Evolutionary conservation across 2,797 vertebrate species (phyloP).

Genomic region (Thunnus albacares): DNA sequence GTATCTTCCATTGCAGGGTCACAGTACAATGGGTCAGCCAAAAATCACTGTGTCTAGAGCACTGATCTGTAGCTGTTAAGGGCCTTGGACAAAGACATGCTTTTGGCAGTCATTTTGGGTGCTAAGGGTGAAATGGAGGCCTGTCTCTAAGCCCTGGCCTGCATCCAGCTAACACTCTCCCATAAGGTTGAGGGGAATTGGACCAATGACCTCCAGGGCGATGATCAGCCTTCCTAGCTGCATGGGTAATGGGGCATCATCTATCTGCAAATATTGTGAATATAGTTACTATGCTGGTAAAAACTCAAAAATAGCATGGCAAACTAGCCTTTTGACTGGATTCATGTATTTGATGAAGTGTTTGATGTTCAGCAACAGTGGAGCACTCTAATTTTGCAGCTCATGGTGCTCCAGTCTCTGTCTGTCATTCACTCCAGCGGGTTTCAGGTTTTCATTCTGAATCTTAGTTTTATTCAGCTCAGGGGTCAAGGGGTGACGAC

Average conservation of each 20-base stretch:
- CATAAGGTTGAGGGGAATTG: constrained; percentile 63
- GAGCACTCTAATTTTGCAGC: constrained; percentile 39
- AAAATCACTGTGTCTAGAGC: constrained; percentile 65
- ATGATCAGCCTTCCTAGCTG: constrained; percentile 49
- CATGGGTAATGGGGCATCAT: constrained; percentile 47
- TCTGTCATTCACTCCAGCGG: constrained; percentile 51
- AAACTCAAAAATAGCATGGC: constrained; percentile 28
- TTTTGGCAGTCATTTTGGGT: constrained; percentile 61
- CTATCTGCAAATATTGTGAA: constrained; percentile 45
- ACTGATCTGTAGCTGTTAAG: constrained; percentile 74
- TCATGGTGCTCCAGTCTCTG: constrained; percentile 15
- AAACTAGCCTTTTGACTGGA: constrained; percentile 35
- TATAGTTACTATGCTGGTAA: constrained; percentile 16
- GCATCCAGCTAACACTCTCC: constrained; percentile 60
- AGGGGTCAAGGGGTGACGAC: constrained; percentile 67
- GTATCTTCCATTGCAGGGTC: constrained; percentile 38
- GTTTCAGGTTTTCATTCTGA: constrained; percentile 26
- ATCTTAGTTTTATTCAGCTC: constrained; percentile 63
- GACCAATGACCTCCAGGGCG: constrained; percentile 63
- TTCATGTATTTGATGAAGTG: constrained; percentile 51
- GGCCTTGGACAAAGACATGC: constrained; percentile 51
- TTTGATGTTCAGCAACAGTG: constrained; percentile 56
- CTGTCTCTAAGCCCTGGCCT: constrained; percentile 64
- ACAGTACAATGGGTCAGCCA: constrained; percentile 66
- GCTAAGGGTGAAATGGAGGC: constrained; percentile 68